These are phyloP conservation scores for Gymnosoma rotundatum DNA, from an alignment of 2,888 invertebrate genomes.

Conservation along the genomic window DNA sequence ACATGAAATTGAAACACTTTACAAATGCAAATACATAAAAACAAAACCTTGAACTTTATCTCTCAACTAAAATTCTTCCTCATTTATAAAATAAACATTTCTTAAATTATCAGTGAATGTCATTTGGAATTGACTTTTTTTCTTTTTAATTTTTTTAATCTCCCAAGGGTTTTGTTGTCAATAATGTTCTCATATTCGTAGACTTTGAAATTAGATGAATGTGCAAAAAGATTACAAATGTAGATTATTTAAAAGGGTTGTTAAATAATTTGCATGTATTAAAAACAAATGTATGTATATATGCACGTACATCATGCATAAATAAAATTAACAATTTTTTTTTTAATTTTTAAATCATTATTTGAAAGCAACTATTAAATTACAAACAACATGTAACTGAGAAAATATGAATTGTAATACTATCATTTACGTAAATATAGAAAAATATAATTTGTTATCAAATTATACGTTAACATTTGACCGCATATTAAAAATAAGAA, in stretches of 20 bases:
- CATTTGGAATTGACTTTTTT: conserved; percentile 4
- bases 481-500: conserved; percentile 34
- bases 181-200: neutral
- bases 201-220: conserved; percentile 15
- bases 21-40: neutral
- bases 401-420: neutral
- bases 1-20: neutral
- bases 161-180: neutral
- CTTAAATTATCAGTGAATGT: conserved; percentile 9
- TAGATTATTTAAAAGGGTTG: conserved; percentile 12
- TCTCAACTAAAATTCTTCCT: neutral
- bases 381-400: neutral
- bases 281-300: neutral
- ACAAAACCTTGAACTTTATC: conserved; percentile 25
- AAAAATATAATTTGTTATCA: conserved; percentile 36
- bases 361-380: neutral
- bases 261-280: neutral
- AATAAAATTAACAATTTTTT: neutral
- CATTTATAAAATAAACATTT: conserved; percentile 3
- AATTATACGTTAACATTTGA: conserved; percentile 55
- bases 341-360: neutral
- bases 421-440: neutral
- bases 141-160: conserved; percentile 5
- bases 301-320: no score
- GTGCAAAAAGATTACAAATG: conserved; percentile 13